Evolutionary conservation across 2,113 vertebrate genomes (phyloP), one percentile per base, ranked within the genome.

Genomic region (Paramisgurnus dabryanus): DNA sequence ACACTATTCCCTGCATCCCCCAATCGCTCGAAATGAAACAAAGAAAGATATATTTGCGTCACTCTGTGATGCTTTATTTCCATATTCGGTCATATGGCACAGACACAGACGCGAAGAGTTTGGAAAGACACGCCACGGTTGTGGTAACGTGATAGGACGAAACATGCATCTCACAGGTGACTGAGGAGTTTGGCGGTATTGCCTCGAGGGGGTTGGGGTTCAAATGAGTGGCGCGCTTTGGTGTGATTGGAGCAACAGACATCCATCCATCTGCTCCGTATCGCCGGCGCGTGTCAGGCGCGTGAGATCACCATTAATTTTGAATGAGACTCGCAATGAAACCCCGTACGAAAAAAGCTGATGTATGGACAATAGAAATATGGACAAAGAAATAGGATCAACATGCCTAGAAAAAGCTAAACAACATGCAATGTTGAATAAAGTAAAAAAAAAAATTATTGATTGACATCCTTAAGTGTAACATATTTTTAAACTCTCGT

Each of bases 211-310:
- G 76, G 66, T 67, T 74, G 55, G 58, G 40, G 50, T 18, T 41
- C 74, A 77, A 78, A 70, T 58, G 55, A 49, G 11, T 72, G 69
- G 79, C 66, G 79, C 66, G 61, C 66, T 64, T 73, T 68, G 65
- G 55, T 72, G 34, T 34, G 69, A 72, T 76, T 72, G 41, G 53
- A 27, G 71, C 41, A 69, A 12, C 53, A 74, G 82, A n/a, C 68
- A 47, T 66, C 89, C 90, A 90, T 90, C 90, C 90, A 90, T 90
- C 90, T 91, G 91, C 86, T 89, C 87, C 72, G 69, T 63, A 64
- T 67, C 86, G 63, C 55, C 91, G 93, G 89, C 93, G 90, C 92
- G 93, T 94, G 94, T 90, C 91, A 80, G 87, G 71, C 91, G 89
- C 92, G 89, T 93, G 92, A 90, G 79, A 88, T 82, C 79, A 17